These are phyloP conservation scores for Eupithecia subumbrata DNA, from an alignment of 2,888 invertebrate species.

Conservation along the genomic window DNA sequence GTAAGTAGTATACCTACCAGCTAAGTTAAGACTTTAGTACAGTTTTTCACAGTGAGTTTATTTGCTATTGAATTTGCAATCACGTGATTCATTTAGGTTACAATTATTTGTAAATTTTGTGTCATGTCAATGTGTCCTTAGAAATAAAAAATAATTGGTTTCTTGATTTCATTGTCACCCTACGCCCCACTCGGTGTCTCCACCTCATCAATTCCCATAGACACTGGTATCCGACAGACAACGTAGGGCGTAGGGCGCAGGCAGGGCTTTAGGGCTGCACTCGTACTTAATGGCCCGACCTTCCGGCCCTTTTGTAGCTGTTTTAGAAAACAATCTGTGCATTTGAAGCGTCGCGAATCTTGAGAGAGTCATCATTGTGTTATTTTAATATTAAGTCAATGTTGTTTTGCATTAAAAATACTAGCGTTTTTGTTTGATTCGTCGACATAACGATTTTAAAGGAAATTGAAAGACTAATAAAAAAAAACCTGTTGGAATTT, in stretches of 20 bases:
- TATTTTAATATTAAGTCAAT: neutral
- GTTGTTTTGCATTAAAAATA: neutral
- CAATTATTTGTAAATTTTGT: neutral
- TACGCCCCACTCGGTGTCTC: slow-evolving; percentile 49
- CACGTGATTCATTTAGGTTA: neutral
- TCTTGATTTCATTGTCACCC: slow-evolving; percentile 48
- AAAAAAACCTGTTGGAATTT: neutral
- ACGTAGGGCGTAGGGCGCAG: slow-evolving; percentile 1
- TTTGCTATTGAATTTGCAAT: neutral
- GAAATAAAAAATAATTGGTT: neutral
- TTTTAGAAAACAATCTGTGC: slow-evolving; percentile 30
- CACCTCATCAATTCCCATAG: slow-evolving; percentile 71
- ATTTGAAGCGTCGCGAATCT: neutral
- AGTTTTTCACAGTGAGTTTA: too few species aligned
- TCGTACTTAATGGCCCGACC: slow-evolving; percentile 66
- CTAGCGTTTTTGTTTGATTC: neutral
- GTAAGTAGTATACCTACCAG: too few species aligned
- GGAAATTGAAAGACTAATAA: neutral
- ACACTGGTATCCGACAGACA: slow-evolving; percentile 54
- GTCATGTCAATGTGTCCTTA: too few species aligned
- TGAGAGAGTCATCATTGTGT: neutral
- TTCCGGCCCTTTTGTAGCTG: slow-evolving; percentile 56
- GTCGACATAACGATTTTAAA: neutral
- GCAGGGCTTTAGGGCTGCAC: slow-evolving; percentile 51
- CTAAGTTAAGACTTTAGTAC: neutral